These are phyloP conservation scores for Achatina immaculata DNA, from an alignment of 1,140 invertebrate genomes.

Conservation along the genomic window DNA sequence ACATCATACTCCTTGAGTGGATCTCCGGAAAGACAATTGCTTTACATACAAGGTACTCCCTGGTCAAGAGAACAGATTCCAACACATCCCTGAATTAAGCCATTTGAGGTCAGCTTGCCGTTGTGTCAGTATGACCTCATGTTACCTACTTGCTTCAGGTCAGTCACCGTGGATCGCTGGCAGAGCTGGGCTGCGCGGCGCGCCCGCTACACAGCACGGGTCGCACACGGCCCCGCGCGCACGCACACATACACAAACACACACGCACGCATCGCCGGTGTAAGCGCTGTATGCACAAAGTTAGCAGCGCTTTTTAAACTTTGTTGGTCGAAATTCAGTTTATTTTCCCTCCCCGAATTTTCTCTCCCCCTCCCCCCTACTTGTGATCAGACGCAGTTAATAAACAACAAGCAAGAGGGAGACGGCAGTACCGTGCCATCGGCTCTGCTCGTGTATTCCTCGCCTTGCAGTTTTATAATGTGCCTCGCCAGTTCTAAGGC, in stretches of 20 bases:
- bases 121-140: slow-evolving; percentile 46
- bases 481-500: too few species aligned
- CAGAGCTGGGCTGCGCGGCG: slow-evolving; percentile 24
- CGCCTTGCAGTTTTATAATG: too few species aligned
- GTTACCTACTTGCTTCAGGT: slow-evolving; percentile 46
- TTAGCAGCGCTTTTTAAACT: too few species aligned
- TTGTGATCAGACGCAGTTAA: too few species aligned
- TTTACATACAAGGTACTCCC: slow-evolving; percentile 10
- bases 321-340: too few species aligned
- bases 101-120: slow-evolving; percentile 46
- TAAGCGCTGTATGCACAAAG: too few species aligned
- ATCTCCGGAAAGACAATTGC: neutral
- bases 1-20: neutral
- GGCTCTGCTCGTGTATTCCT: neutral
- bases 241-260: neutral
- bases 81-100: slow-evolving; percentile 2
- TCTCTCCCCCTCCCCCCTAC: too few species aligned
- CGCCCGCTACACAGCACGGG: neutral
- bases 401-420: too few species aligned
- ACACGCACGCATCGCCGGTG: too few species aligned
- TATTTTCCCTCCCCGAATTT: too few species aligned
- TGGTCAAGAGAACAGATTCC: neutral
- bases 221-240: neutral
- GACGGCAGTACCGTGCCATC: too few species aligned
- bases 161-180: slow-evolving; percentile 44